phyloP scores from a whole-genome alignment of 1,140 invertebrate genomes.

The Drosophila tristis region DNA sequence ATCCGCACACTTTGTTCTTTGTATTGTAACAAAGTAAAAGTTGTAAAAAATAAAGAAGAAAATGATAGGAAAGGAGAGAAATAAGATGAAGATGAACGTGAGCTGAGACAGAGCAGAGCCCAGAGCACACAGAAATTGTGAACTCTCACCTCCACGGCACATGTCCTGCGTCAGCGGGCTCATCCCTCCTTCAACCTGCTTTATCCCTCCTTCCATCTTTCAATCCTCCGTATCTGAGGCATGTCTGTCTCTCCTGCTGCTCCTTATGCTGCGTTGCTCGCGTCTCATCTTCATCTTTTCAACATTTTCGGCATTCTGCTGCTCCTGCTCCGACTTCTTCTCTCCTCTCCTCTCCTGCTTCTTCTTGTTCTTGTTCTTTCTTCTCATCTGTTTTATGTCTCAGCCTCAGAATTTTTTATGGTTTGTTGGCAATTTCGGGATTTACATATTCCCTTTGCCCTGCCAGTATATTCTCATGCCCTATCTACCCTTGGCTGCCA shows the following conservation, averaged over 20 bases:
- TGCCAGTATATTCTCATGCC: not conserved
- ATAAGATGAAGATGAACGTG: constrained; percentile 40
- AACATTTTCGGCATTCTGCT: constrained; percentile 38
- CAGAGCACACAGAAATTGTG: constrained; percentile 31
- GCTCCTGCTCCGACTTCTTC: not conserved
- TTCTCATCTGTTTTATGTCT: constrained; percentile 67
- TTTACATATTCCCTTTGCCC: constrained; percentile 51
- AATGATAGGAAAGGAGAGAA: constrained; percentile 19
- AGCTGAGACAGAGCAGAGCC: constrained; percentile 12
- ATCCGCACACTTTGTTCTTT: constrained; percentile 45
- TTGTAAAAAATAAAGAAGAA: constrained; percentile 50
- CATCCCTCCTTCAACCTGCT: constrained; percentile 13
- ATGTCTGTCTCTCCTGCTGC: constrained; percentile 7
- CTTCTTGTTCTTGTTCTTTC: not conserved
- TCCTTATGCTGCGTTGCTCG: constrained; percentile 6
- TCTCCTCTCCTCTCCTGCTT: constrained; percentile 5
- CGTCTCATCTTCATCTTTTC: constrained; percentile 49
- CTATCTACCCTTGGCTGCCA: not conserved
- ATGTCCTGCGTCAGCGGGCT: constrained; percentile 46
- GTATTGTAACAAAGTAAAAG: constrained; percentile 74
- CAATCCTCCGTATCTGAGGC: not conserved
- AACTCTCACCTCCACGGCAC: constrained; percentile 45
- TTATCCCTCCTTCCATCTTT: not conserved
- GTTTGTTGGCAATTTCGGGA: constrained; percentile 62
- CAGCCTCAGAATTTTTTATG: constrained; percentile 54